phyloP scores from a whole-genome alignment of 2,797 vertebrate genomes.

The Arrhamphus sclerolepis region DNA sequence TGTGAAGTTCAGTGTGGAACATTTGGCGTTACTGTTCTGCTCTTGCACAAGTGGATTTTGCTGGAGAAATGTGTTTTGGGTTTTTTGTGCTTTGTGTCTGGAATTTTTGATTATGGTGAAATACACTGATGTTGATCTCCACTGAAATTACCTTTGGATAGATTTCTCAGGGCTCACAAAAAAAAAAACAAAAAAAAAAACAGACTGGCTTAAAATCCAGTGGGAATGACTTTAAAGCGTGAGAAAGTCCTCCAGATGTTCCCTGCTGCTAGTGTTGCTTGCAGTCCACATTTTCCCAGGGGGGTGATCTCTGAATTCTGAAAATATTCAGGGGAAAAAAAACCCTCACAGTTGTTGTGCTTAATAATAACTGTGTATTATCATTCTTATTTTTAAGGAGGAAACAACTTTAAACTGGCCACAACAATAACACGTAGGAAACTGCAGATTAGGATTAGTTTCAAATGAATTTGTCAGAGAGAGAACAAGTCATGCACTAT shows the following conservation, averaged over 20 bases:
- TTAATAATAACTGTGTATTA: neutral
- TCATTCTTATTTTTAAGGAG: too few relatives aligned
- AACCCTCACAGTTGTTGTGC: neutral
- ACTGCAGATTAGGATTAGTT: neutral
- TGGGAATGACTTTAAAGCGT: neutral
- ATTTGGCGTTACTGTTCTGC: too few relatives aligned
- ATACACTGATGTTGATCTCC: neutral
- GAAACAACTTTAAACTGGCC: neutral
- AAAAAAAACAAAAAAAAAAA: too few relatives aligned
- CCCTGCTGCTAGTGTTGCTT: neutral
- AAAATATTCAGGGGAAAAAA: conserved; percentile 2
- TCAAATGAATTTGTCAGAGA: neutral
- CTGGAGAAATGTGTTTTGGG: too few relatives aligned
- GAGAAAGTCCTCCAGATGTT: conserved; percentile 12
- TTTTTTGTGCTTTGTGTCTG: too few relatives aligned
- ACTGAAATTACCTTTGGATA: neutral
- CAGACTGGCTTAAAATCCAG: neutral
- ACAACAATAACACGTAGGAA: neutral
- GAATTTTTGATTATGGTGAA: too few relatives aligned
- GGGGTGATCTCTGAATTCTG: neutral
- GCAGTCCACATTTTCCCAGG: neutral
- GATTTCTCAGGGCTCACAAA: too few relatives aligned
- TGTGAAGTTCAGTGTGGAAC: too few relatives aligned
- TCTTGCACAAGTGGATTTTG: too few relatives aligned
- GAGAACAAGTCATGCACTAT: neutral